Evolutionary conservation across 2,888 invertebrate species (phyloP), one percentile per base, ranked within the genome.

Genomic region (Bellardia pandia): DNA sequence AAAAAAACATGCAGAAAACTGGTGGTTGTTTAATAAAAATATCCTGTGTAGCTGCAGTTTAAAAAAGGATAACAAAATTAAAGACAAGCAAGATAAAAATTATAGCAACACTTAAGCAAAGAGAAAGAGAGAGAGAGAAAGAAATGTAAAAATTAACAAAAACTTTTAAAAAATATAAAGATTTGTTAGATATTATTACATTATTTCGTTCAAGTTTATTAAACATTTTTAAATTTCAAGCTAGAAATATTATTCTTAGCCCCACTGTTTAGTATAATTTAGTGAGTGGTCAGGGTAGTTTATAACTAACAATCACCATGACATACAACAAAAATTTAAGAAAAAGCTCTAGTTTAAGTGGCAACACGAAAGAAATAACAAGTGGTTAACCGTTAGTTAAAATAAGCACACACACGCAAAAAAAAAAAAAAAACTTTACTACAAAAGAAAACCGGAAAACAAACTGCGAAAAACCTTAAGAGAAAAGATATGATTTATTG

Each of bases 381-480:
- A 77, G 77, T 75, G 86, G 86, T 75, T 86, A 74, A 86, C 72
- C 81, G 53, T 77, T 82, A 76, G 40, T 80, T 64, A 71, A 53
- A 58, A 11, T 45, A 62, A 37, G 6, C n/a, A 42, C 66, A 68
- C 7, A 60, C 23, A 56, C 37, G 30, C 68, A 68, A 37, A n/a
- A 14, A 71, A 7, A 75, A 68, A 37, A n/a, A 14, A 71, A 7
- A 75, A 75, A 16, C 23, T 40, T 53, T 64, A 58, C 62, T 56
- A 53, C 42, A 76, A 66, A 56, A 75, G 48, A 13, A 8, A 3
- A 7, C 9, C 62, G 1, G 2, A 45, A 33, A 16, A 60, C 1
- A 48, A 69, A 8, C 16, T 69, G 51, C 14, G 33, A 53, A 40
- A 40, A 64, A 80, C 51, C 42, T 58, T 58, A 60, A 37, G 33